A percentile compares a stretch with the other conserved stretches of the same genome.
Conservation (phyloP, 2,113 vertebrate species). For the Sceloporus tristichus region DNA sequence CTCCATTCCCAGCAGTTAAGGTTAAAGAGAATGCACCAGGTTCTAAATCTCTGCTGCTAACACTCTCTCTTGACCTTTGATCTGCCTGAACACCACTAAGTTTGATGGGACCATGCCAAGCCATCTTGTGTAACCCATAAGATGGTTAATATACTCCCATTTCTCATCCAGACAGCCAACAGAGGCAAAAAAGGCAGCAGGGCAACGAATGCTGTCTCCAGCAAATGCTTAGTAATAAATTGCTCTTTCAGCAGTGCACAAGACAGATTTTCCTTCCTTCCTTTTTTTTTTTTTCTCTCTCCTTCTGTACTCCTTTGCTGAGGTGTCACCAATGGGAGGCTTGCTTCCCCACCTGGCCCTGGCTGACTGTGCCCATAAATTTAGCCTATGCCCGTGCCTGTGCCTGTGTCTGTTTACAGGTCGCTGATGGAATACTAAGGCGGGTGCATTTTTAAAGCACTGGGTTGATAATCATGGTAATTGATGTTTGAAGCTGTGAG, state of each 20-base stretch:
- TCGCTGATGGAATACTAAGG: conserved; percentile 83
- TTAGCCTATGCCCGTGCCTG: conserved; percentile 71
- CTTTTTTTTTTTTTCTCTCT: conserved; percentile 55
- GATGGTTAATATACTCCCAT: conserved; percentile 86
- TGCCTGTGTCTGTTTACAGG: conserved; percentile 78
- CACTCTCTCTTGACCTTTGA: conserved; percentile 73
- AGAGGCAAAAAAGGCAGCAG: conserved; percentile 84
- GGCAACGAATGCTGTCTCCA: conserved; percentile 92
- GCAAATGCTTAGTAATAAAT: conserved; percentile 93
- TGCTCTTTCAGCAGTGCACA: conserved; percentile 89
- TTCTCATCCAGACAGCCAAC: conserved; percentile 90
- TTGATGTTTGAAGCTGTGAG: conserved; percentile 85
- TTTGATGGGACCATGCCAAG: conserved; percentile 79
- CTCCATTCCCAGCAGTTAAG: conserved; percentile 64
- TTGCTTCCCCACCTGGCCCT: conserved; percentile 81
- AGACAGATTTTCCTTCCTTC: conserved; percentile 90
- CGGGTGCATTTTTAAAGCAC: conserved; percentile 79
- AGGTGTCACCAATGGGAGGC: conserved; percentile 75
- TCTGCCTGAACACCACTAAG: conserved; percentile 67
- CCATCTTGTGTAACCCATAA: conserved; percentile 77
- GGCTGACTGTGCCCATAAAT: conserved; percentile 82
- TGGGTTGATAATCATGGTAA: conserved; percentile 85
- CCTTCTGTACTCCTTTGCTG: conserved; percentile 71
- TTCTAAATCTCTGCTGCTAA: conserved; percentile 71
- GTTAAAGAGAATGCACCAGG: conserved; percentile 67